Conservation (phyloP, 2,797 vertebrate species). For the Meda fulgida region DNA sequence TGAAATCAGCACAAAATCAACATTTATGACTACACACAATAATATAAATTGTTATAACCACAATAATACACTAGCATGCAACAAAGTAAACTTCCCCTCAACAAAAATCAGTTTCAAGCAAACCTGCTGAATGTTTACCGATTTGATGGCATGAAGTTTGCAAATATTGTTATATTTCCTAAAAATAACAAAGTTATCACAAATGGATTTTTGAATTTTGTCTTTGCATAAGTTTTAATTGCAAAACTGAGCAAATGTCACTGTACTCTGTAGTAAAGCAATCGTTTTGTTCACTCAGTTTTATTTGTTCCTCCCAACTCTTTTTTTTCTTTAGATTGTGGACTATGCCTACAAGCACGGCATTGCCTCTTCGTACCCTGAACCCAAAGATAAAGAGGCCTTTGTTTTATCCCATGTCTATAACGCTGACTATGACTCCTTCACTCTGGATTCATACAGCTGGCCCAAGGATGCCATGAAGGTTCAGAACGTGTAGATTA, state of each 20-base stretch:
- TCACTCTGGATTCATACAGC: constrained; percentile 87
- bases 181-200: background rate
- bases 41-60: too few relatives aligned
- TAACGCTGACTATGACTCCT: constrained; percentile 93
- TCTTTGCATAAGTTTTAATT: background rate
- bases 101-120: background rate
- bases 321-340: constrained; percentile 81
- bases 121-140: background rate
- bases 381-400: constrained; percentile 96
- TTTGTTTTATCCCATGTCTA: constrained; percentile 90
- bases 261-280: background rate
- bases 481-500: constrained; percentile 85
- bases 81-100: background rate
- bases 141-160: background rate
- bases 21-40: background rate
- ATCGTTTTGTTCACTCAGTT: background rate
- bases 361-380: constrained; percentile 90
- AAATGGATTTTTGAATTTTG: background rate
- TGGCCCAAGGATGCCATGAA: constrained; percentile 91
- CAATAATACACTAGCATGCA: background rate
- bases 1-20: background rate
- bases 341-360: constrained; percentile 89
- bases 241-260: background rate
- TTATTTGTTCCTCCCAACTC: background rate
- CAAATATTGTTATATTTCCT: background rate